phyloP scores from a whole-genome alignment of 2,113 vertebrate genomes.

The Pollachius pollachius region DNA sequence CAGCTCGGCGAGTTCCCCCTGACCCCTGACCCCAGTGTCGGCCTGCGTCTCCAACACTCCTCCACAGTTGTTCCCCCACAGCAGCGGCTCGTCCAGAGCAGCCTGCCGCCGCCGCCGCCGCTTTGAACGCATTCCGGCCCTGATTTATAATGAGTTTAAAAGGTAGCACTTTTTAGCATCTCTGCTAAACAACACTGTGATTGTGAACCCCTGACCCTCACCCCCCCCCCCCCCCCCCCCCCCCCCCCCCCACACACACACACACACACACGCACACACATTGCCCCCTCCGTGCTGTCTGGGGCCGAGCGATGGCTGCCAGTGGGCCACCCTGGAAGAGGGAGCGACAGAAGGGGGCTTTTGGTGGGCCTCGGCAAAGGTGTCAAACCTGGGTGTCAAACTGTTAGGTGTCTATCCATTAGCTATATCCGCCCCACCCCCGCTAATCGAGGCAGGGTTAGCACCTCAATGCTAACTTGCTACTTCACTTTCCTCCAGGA shows the following conservation, averaged over 20 bases:
- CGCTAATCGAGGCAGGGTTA: background rate
- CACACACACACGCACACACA: no score
- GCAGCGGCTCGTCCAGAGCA: slow-evolving; percentile 25
- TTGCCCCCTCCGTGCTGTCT: no score
- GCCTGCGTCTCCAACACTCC: slow-evolving; percentile 11
- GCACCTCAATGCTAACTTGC: background rate
- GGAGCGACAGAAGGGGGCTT: background rate
- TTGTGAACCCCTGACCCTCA: no score
- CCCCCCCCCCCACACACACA: no score
- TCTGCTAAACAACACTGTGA: no score
- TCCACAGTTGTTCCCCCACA: slow-evolving; percentile 54
- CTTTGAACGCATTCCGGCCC: background rate
- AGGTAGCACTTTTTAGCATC: no score
- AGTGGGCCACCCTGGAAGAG: background rate
- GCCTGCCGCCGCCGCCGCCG: slow-evolving; percentile 1
- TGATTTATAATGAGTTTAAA: background rate
- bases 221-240: no score
- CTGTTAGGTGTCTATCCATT: slow-evolving; percentile 17
- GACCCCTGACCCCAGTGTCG: slow-evolving; percentile 1
- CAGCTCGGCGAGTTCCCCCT: background rate
- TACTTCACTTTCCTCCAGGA: background rate
- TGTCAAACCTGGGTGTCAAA: slow-evolving; percentile 19
- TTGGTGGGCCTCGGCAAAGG: background rate
- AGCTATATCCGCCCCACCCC: background rate
- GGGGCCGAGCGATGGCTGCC: no score